These are phyloP conservation scores for Phenganax stokvisi DNA, from an alignment of 92 coral and sea anemone genomes.

Conservation along the genomic window DNA sequence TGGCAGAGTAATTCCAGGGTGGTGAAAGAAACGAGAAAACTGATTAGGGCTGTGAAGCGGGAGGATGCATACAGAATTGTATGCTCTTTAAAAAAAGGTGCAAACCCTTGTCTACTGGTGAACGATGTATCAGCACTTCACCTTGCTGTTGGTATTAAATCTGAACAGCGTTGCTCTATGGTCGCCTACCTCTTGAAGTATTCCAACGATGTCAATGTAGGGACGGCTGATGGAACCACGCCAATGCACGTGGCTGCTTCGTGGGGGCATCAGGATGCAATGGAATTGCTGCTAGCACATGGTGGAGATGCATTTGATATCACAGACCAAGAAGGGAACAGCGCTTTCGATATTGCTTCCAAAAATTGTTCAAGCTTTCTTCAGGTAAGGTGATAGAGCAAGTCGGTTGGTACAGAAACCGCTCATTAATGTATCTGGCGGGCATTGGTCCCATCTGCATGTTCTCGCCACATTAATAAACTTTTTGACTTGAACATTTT, in stretches of 20 bases:
- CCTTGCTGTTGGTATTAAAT: constrained; percentile 65
- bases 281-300: constrained; percentile 55
- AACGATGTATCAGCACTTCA: constrained; percentile 80
- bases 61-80: constrained; percentile 35
- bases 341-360: constrained; percentile 29
- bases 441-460: too few species aligned
- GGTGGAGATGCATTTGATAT: constrained; percentile 24
- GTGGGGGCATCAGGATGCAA: constrained; percentile 81
- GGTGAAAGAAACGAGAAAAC: constrained; percentile 17
- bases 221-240: constrained; percentile 80
- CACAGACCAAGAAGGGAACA: constrained; percentile 36
- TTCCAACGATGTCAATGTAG: constrained; percentile 73
- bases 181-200: constrained; percentile 73
- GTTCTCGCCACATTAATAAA: too few species aligned
- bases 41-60: constrained; percentile 16
- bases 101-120: constrained; percentile 64
- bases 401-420: too few species aligned
- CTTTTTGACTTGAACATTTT: too few species aligned
- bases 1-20: neutral
- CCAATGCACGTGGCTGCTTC: constrained; percentile 92
- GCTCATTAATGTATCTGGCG: too few species aligned
- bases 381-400: neutral
- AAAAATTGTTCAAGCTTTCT: constrained; percentile 32
- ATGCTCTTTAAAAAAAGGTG: constrained; percentile 55
- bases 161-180: constrained; percentile 65